These are phyloP conservation scores for Sarcophaga caerulescens DNA, from an alignment of 2,888 invertebrate species.

Conservation along the genomic window DNA sequence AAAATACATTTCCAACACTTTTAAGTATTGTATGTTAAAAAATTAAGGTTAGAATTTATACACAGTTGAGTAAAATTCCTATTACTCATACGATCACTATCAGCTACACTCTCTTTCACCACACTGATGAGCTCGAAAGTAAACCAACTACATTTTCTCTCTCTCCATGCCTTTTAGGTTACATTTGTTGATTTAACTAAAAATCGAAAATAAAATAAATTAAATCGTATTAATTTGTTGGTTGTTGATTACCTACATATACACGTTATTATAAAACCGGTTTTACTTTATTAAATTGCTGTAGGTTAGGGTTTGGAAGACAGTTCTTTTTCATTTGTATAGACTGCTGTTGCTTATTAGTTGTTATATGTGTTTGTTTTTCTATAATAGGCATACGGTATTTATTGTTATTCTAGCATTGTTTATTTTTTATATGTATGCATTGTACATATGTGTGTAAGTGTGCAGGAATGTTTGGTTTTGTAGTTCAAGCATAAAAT, in stretches of 20 bases:
- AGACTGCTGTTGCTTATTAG: background rate
- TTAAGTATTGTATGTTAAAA: background rate
- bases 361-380: background rate
- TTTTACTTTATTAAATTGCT: slow-evolving; percentile 24
- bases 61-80: background rate
- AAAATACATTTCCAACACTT: background rate
- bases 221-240: no score
- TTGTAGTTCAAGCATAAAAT: background rate
- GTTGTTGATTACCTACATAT: no score
- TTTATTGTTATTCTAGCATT: slow-evolving; percentile 9
- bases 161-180: no score
- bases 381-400: background rate
- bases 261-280: background rate
- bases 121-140: no score
- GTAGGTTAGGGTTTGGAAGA: slow-evolving; percentile 46
- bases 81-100: background rate
- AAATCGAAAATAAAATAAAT: no score
- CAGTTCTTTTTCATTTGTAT: background rate
- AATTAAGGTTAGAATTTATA: background rate
- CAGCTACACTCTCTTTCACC: background rate
- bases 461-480: background rate
- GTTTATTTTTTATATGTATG: background rate
- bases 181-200: no score
- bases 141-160: no score
- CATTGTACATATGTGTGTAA: background rate